Percentiles rank a stretch among this genome's conserved stretches.
Conservation (phyloP, 2,888 invertebrate species). For the Cremastobaeus sp. region DNA sequence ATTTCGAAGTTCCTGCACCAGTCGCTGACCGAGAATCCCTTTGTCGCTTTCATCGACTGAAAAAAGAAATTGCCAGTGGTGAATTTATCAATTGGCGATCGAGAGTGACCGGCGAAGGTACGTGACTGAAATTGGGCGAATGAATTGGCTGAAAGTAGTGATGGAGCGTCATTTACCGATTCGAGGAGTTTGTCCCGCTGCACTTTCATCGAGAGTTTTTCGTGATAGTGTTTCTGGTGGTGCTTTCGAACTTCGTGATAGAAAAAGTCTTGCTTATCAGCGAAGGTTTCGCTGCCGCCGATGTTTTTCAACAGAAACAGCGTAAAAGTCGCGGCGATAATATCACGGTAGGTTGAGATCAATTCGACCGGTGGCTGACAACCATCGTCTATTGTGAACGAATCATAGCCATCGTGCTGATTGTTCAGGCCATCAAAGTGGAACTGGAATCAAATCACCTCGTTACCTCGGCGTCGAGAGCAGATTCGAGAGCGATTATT, state of each 20-base stretch:
- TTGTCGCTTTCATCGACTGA: conserved; percentile 89
- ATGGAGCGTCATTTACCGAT: conserved; percentile 79
- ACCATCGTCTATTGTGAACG: conserved; percentile 93
- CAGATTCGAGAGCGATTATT: no score
- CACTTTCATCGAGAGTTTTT: conserved; percentile 90
- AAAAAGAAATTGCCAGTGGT: conserved; percentile 61
- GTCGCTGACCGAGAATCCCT: conserved; percentile 90
- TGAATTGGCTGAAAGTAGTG: conserved; percentile 16
- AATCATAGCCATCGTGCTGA: conserved; percentile 80
- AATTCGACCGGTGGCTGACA: conserved; percentile 92
- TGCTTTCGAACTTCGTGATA: conserved; percentile 88
- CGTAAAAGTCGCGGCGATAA: conserved; percentile 95
- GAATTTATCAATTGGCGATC: no score
- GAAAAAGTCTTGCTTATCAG: conserved; percentile 86
- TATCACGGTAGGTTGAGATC: conserved; percentile 90
- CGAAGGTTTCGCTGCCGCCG: conserved; percentile 96
- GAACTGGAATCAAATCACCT: conserved; percentile 82
- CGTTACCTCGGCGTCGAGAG: no score
- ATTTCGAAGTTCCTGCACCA: conserved; percentile 98
- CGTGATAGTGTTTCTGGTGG: conserved; percentile 92
- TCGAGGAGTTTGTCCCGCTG: conserved; percentile 89
- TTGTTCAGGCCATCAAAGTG: conserved; percentile 82
- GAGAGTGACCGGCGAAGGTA: no score
- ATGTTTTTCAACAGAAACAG: conserved; percentile 94
- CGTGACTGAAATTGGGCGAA: conserved; percentile 18